Percentiles rank a stretch among this genome's conserved stretches.
Conservation (phyloP, 2,888 invertebrate species). For the Biston stratarius region DNA sequence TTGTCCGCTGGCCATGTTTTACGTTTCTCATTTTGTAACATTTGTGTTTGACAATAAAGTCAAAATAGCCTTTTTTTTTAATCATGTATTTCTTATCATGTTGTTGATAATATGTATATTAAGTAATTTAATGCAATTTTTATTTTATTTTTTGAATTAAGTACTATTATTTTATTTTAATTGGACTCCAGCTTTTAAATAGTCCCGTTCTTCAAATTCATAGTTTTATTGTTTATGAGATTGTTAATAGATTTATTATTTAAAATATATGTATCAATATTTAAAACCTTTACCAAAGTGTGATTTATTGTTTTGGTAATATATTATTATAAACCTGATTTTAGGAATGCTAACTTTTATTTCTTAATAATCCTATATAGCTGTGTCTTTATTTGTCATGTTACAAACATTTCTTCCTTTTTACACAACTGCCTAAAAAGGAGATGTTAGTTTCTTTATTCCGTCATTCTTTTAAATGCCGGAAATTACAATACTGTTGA, state of each 20-base stretch:
- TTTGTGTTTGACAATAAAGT: no score
- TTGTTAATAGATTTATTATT: slow-evolving; percentile 51
- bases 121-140: background rate
- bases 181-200: slow-evolving; percentile 5
- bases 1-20: no score
- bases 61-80: no score
- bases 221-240: background rate
- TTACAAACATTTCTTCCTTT: background rate
- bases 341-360: slow-evolving; percentile 48
- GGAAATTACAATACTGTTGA: no score
- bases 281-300: slow-evolving; percentile 67
- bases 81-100: no score
- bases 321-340: slow-evolving; percentile 62
- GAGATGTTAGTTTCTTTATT: no score
- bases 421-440: background rate
- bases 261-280: slow-evolving; percentile 60
- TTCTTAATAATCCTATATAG: background rate
- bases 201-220: background rate
- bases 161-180: no score
- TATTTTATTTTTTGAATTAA: no score
- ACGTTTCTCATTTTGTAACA: background rate
- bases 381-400: background rate
- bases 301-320: slow-evolving; percentile 69
- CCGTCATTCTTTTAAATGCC: no score
- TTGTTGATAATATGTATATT: no score